phyloP scores from a whole-genome alignment of 1,140 invertebrate species.

The Pogonomyrmex barbatus region DNA sequence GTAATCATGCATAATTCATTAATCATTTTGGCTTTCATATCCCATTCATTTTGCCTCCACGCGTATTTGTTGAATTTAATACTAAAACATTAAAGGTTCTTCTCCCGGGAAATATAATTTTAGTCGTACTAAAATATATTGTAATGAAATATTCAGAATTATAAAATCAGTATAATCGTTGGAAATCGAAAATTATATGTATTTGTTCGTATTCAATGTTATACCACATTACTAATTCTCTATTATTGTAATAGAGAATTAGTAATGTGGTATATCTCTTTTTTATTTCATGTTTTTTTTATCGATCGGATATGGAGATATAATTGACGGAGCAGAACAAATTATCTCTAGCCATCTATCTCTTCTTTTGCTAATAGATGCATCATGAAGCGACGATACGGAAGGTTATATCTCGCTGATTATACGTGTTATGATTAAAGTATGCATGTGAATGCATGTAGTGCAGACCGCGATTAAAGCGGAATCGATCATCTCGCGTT shows the following conservation, averaged over 20 bases:
- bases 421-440: slow-evolving; percentile 10
- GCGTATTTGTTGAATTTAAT: neutral
- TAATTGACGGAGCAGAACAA: neutral
- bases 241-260: neutral
- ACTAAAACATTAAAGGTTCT: neutral
- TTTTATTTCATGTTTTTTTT: neutral
- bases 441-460: neutral
- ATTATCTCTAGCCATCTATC: neutral
- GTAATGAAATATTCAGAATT: neutral
- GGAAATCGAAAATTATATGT: neutral
- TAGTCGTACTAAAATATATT: neutral
- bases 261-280: too few species aligned
- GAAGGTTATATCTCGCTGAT: slow-evolving; percentile 18
- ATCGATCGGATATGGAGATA: neutral
- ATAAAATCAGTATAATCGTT: neutral
- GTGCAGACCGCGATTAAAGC: slow-evolving; percentile 42
- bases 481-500: slow-evolving; percentile 41
- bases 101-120: neutral
- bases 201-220: neutral
- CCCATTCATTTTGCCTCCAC: neutral
- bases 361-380: neutral
- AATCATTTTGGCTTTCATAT: too few species aligned
- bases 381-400: neutral
- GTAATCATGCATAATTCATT: neutral
- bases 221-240: neutral